These are phyloP conservation scores for Rhyacophila evoluta DNA, from an alignment of 2,888 invertebrate genomes.

Conservation along the genomic window DNA sequence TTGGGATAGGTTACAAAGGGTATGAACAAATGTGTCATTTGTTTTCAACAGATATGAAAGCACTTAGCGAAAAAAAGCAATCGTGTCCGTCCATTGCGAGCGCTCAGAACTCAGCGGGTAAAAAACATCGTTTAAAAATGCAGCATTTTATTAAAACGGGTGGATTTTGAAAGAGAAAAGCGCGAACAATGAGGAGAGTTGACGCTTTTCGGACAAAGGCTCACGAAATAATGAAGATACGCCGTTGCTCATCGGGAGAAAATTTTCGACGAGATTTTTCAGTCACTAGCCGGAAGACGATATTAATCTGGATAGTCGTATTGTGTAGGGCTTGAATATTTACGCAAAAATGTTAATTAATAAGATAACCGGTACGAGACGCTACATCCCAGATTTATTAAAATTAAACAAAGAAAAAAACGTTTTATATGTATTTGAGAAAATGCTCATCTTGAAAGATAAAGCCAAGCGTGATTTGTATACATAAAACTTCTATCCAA, in stretches of 20 bases:
- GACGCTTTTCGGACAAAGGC: constrained; percentile 31
- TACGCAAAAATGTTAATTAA: too few relatives aligned
- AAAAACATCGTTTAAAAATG: constrained; percentile 19
- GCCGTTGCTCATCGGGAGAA: not conserved
- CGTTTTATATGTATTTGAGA: too few relatives aligned
- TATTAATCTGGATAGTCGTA: not conserved
- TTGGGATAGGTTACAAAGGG: too few relatives aligned
- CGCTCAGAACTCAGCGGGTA: not conserved
- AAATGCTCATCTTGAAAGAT: too few relatives aligned
- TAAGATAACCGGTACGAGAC: too few relatives aligned
- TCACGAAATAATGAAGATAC: constrained; percentile 33
- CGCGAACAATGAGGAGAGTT: constrained; percentile 33
- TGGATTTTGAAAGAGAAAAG: constrained; percentile 9
- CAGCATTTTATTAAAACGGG: constrained; percentile 35
- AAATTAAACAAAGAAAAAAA: too few relatives aligned
- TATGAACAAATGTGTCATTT: not conserved
- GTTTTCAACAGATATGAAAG: not conserved
- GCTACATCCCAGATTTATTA: too few relatives aligned
- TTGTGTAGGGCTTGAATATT: too few relatives aligned
- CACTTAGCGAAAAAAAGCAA: constrained; percentile 5
- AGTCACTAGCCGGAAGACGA: not conserved
- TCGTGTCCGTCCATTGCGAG: not conserved
- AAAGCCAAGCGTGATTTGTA: too few relatives aligned
- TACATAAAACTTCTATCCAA: too few relatives aligned
- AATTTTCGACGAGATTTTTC: not conserved